These are phyloP conservation scores for Helarctos malayanus DNA, from an alignment of 2,797 vertebrate genomes.

Conservation along the genomic window DNA sequence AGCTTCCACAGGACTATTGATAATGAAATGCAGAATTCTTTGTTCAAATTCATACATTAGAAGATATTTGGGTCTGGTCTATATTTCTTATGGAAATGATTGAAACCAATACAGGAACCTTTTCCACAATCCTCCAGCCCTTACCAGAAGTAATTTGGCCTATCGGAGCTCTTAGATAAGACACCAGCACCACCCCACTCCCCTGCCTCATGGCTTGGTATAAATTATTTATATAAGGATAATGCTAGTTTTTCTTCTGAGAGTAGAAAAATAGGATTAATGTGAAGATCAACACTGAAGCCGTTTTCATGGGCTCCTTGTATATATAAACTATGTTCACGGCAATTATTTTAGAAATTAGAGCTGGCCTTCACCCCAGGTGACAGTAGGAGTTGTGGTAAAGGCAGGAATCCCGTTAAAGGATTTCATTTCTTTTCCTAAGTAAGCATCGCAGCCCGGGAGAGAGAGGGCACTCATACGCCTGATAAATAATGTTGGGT, in stretches of 20 bases:
- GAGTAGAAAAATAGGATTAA: constrained; percentile 73
- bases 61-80: background rate
- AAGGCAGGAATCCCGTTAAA: fast-evolving
- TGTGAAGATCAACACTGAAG: constrained; percentile 58
- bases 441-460: background rate
- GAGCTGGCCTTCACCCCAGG: constrained; percentile 58
- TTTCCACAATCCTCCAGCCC: constrained; percentile 42
- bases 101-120: constrained; percentile 32
- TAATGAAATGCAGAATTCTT: background rate
- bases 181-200: background rate
- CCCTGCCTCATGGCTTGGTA: constrained; percentile 52
- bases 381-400: background rate
- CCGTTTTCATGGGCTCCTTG: fast-evolving
- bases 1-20: background rate
- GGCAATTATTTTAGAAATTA: constrained; percentile 75
- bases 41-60: background rate
- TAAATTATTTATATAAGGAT: constrained; percentile 83
- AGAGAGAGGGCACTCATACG: background rate
- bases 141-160: constrained; percentile 54
- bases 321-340: background rate
- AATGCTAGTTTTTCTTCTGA: constrained; percentile 62
- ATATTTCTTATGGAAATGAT: constrained; percentile 60
- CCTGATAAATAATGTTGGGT: constrained; percentile 54
- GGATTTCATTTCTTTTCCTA: background rate
- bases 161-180: constrained; percentile 58